Conservation (phyloP, 2,113 vertebrate genomes). For the Tachycineta bicolor region DNA sequence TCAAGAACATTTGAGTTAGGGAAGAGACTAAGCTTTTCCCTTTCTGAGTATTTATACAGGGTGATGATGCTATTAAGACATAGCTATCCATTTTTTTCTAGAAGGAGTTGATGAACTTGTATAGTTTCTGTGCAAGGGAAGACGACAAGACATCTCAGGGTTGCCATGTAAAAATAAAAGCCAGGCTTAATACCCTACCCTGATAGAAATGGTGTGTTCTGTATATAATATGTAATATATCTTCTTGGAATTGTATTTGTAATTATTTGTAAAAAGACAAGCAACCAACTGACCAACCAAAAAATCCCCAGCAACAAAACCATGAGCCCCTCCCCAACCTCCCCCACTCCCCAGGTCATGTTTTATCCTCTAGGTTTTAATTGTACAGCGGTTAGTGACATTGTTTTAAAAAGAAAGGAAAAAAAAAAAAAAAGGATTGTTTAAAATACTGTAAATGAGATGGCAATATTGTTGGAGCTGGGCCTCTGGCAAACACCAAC, state of each 20-base stretch:
- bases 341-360: conserved; percentile 30
- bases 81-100: conserved; percentile 58
- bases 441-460: conserved; percentile 77
- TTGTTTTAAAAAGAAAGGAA: conserved; percentile 68
- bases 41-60: conserved; percentile 58
- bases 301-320: not conserved
- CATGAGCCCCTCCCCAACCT: not conserved
- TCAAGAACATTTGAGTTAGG: not conserved
- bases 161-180: conserved; percentile 71
- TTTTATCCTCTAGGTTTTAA: conserved; percentile 78
- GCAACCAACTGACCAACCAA: conserved; percentile 19
- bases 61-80: conserved; percentile 60
- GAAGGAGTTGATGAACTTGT: conserved; percentile 64
- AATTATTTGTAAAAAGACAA: conserved; percentile 81
- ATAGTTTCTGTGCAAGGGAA: conserved; percentile 60
- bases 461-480: conserved; percentile 78
- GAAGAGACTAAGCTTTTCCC: conserved; percentile 28
- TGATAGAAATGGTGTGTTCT: conserved; percentile 67
- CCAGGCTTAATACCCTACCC: conserved; percentile 59
- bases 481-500: conserved; percentile 73
- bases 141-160: conserved; percentile 57
- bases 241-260: conserved; percentile 75
- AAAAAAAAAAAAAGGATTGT: conserved; percentile 52
- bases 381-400: conserved; percentile 73
- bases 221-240: conserved; percentile 78